These are phyloP conservation scores for Bombus vancouverensis DNA, from an alignment of 1,140 invertebrate species.

Conservation along the genomic window DNA sequence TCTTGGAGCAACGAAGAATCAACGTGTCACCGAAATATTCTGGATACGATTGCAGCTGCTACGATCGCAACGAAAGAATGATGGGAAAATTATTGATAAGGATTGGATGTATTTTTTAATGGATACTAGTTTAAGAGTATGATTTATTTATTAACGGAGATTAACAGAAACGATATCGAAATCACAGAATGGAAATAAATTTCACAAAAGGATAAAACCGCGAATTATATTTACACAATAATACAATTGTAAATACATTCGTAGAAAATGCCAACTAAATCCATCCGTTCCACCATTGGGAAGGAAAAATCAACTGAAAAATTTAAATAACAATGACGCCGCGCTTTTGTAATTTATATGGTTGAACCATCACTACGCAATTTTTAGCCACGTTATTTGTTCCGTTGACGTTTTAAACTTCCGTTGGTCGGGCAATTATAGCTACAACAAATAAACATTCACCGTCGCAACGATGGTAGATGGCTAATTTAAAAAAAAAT, in stretches of 20 bases:
- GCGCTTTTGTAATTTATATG: constrained; percentile 43
- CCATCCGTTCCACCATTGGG: not conserved
- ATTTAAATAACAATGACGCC: constrained; percentile 48
- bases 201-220: not conserved
- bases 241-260: not conserved
- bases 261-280: constrained; percentile 9
- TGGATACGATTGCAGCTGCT: too few relatives aligned
- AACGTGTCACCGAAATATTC: not conserved
- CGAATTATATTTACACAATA: constrained; percentile 11
- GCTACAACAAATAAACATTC: constrained; percentile 14
- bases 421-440: constrained; percentile 29
- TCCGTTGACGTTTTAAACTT: constrained; percentile 26
- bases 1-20: not conserved
- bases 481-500: not conserved
- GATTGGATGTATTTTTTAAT: not conserved
- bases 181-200: not conserved
- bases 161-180: not conserved
- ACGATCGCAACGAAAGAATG: not conserved
- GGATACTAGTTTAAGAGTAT: not conserved
- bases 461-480: too few relatives aligned
- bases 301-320: constrained; percentile 22
- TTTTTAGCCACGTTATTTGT: constrained; percentile 33
- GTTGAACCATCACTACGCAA: constrained; percentile 15
- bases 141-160: too few relatives aligned
- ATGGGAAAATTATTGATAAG: too few relatives aligned